Base-by-base conservation (phyloP, 2,888 invertebrate genomes). In the Eulithis testata region DNA sequence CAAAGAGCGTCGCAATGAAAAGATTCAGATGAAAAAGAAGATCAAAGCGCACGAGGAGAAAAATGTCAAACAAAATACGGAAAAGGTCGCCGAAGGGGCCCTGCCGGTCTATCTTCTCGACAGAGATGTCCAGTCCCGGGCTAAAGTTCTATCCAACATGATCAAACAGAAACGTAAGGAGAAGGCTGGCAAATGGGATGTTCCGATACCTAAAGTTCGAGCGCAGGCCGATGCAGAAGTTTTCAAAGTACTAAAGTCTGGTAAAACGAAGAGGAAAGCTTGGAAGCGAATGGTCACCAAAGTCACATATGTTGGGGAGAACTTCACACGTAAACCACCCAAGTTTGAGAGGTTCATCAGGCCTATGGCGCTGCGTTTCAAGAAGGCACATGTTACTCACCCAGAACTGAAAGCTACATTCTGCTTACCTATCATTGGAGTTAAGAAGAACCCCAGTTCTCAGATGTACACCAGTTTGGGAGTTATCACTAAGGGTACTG, bases 221-320 rank as follows among this genome's bases (percentile, higher is more conserved):
- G 99, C 99, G 0, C 98, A 99, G 78, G 97, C 98, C 1, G 99
- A 99, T 80, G 96, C 98, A 0, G 99, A 99, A 92, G 99, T 99
- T 0, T 98, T 99, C 84, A 98, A 96, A 94, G 97, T 99, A 0
- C 87, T 99, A 0, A 96, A 96, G 80, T 96, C 97, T 4, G 99
- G 99, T 45, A 99, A 99, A 91, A 94, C 98, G 0, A 97, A 96
- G 84, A 93, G 98, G 63, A 99, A 99, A 92, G 98, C 98, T 0
- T 99, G 99, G 99, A 99, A 99, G 83, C 94, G 99, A 65, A 99
- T 99, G 99, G 99, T 99, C 0, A 99, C 99, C 0, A 99, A 99
- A 94, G 98, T 98, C 0, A 98, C 98, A 56, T 99, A 95, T 89
- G 99, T 99, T 3, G 99, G 99, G 0, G 99, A 99, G 84, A 97